Evolutionary conservation across 2,888 invertebrate genomes (phyloP).

Genomic region (Zaprionus lineosus): DNA sequence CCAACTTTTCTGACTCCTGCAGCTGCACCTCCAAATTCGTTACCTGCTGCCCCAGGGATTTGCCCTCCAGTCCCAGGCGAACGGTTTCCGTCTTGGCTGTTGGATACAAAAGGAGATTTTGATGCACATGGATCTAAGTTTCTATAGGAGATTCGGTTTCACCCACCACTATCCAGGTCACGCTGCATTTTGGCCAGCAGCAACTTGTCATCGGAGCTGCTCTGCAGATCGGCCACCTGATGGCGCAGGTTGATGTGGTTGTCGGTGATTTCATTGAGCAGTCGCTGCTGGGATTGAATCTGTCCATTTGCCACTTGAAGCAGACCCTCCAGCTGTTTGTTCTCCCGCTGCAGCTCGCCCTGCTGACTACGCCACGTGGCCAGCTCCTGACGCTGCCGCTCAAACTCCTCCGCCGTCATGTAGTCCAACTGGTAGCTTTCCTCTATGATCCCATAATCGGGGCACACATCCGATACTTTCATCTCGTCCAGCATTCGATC

Average conservation of each 20-base stretch:
- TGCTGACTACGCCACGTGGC: slow-evolving; percentile 50
- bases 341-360: slow-evolving; percentile 67
- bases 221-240: slow-evolving; percentile 82
- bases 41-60: slow-evolving; percentile 59
- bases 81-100: slow-evolving; percentile 76
- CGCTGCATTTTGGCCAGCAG: slow-evolving; percentile 80
- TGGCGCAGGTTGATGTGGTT: slow-evolving; percentile 82
- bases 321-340: slow-evolving; percentile 75
- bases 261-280: slow-evolving; percentile 81
- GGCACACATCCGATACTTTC: slow-evolving; percentile 67
- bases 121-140: neutral
- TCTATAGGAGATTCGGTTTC: neutral
- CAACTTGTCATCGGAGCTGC: slow-evolving; percentile 80
- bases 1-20: slow-evolving; percentile 49
- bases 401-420: slow-evolving; percentile 78
- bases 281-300: slow-evolving; percentile 80
- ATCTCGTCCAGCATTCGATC: slow-evolving; percentile 69
- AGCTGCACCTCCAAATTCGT: slow-evolving; percentile 51
- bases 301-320: slow-evolving; percentile 79
- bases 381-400: slow-evolving; percentile 59
- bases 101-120: neutral
- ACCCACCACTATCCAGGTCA: slow-evolving; percentile 79
- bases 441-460: slow-evolving; percentile 79
- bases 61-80: slow-evolving; percentile 66
- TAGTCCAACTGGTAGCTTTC: slow-evolving; percentile 80